phyloP scores from a whole-genome alignment of 2,113 vertebrate species.

The Pluvialis apricaria region DNA sequence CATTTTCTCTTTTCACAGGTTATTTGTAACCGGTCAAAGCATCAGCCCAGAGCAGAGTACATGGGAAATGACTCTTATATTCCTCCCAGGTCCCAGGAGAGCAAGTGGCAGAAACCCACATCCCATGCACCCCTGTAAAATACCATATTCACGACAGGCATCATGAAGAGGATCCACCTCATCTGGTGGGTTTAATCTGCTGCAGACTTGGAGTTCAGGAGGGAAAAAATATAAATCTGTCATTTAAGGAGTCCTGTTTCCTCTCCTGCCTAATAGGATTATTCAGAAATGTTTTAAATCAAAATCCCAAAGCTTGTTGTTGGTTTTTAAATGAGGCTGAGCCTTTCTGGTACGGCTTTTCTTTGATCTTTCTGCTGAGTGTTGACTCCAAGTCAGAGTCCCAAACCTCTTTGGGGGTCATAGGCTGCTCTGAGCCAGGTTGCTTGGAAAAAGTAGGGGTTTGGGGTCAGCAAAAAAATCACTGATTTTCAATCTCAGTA shows the following conservation, averaged over 20 bases:
- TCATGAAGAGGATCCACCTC: neutral
- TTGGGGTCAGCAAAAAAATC: neutral
- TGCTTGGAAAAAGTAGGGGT: neutral
- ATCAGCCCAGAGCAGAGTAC: neutral
- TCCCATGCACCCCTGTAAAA: neutral
- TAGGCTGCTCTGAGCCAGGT: neutral
- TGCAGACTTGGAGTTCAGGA: neutral
- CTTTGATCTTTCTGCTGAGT: neutral
- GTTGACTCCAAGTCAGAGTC: neutral
- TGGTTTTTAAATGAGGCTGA: conserved; percentile 50
- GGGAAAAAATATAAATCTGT: neutral
- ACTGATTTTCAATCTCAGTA: neutral
- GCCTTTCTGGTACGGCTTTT: neutral
- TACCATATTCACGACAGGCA: neutral
- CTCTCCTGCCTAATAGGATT: conserved; percentile 71
- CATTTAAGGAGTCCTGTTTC: conserved; percentile 50
- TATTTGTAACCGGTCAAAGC: neutral
- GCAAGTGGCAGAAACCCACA: neutral
- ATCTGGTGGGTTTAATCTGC: conserved; percentile 2
- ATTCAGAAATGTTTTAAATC: conserved; percentile 57
- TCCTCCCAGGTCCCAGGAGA: neutral
- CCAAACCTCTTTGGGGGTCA: neutral
- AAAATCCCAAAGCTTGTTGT: conserved; percentile 48
- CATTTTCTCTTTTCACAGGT: neutral
- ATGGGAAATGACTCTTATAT: neutral